Conservation (phyloP, 2,113 vertebrate genomes). For the Lathamus discolor region DNA sequence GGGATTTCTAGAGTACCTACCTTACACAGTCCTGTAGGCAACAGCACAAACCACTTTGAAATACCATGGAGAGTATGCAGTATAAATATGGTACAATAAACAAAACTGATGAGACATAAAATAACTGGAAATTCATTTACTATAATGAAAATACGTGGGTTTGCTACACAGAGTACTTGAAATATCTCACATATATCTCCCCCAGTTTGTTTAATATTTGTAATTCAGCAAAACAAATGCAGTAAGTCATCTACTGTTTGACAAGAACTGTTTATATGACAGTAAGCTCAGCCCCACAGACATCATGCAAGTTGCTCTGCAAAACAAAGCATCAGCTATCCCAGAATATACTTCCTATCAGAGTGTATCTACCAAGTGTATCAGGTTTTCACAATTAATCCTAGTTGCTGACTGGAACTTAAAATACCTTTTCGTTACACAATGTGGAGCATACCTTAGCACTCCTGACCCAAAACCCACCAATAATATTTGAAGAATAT, state of each 20-base stretch:
- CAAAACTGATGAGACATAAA: background rate
- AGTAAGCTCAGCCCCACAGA: background rate
- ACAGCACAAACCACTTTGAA: background rate
- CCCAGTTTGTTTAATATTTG: background rate
- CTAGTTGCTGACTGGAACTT: background rate
- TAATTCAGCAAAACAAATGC: background rate
- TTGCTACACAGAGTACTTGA: background rate
- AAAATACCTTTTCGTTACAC: background rate
- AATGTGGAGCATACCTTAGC: background rate
- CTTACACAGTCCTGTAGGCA: background rate
- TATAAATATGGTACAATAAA: background rate
- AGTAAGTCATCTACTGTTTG: background rate
- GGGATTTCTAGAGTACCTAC: background rate
- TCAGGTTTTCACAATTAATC: background rate
- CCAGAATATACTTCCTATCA: background rate
- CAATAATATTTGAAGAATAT: background rate
- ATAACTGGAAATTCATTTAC: background rate
- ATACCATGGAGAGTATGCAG: background rate
- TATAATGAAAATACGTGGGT: background rate
- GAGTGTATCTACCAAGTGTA: background rate
- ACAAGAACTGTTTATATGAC: background rate
- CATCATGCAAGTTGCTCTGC: background rate
- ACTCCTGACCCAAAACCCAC: rapidly evolving
- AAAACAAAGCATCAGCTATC: background rate
- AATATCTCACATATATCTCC: background rate